Evolutionary conservation across 2,888 invertebrate species (phyloP).

Genomic region (Tipula unca): DNA sequence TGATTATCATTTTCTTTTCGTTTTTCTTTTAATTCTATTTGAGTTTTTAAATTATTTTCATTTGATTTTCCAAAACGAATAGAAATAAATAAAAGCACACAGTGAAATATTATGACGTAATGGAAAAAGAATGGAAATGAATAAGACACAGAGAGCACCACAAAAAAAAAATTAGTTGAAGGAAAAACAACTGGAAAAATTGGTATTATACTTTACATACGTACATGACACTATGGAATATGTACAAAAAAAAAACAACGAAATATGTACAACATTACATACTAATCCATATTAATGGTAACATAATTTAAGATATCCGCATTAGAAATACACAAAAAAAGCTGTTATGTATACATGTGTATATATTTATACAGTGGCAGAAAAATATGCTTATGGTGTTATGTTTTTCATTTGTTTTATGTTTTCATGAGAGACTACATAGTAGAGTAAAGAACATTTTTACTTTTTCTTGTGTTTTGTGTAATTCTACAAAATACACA

Average conservation of each 20-base stretch:
- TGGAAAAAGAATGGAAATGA: neutral
- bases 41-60: conserved; percentile 15
- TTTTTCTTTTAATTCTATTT: neutral
- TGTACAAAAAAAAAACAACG: neutral
- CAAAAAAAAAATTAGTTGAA: neutral
- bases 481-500: neutral
- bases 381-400: neutral
- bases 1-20: neutral
- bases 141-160: neutral
- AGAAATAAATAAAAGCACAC: neutral
- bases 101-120: neutral
- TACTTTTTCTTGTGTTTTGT: neutral
- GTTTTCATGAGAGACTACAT: neutral
- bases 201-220: neutral
- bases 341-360: neutral
- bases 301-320: conserved; percentile 19
- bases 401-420: neutral
- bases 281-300: conserved; percentile 17
- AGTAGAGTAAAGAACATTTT: neutral
- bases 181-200: conserved; percentile 10
- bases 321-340: neutral
- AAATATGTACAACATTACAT: neutral
- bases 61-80: neutral
- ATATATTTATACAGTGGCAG: neutral
- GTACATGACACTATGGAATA: neutral